These are phyloP conservation scores for Hydrolagus colliei DNA, from an alignment of 2,797 vertebrate species.

Conservation along the genomic window DNA sequence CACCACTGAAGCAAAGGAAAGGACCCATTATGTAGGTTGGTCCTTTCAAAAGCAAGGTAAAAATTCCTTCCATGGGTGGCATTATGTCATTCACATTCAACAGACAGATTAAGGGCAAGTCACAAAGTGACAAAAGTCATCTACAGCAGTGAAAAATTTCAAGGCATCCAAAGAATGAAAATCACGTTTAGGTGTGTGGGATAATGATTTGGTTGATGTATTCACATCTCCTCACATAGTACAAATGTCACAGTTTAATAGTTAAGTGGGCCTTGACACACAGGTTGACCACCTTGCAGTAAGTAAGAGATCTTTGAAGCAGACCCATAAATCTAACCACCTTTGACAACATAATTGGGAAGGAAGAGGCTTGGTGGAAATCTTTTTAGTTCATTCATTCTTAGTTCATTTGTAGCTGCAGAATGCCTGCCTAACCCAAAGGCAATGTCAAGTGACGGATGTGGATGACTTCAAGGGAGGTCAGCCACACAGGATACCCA, in stretches of 20 bases:
- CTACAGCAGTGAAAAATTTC: neutral
- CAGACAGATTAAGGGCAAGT: neutral
- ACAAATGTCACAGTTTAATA: neutral
- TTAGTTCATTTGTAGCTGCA: neutral
- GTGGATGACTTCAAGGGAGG: no score
- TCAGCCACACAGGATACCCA: neutral
- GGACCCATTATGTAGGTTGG: no score
- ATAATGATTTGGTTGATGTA: neutral
- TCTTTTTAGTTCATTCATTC: neutral
- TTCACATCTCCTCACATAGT: neutral
- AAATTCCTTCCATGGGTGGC: neutral
- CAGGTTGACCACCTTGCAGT: neutral
- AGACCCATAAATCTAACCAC: neutral
- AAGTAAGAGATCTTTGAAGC: no score
- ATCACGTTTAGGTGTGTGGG: neutral
- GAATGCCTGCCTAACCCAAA: no score
- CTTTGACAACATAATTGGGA: neutral
- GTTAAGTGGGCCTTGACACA: neutral
- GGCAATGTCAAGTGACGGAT: neutral
- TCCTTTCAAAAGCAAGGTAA: neutral
- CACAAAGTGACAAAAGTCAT: neutral
- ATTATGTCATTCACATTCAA: neutral
- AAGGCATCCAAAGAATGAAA: neutral
- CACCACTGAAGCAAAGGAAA: neutral
- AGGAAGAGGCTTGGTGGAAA: no score